phyloP scores from a whole-genome alignment of 2,888 invertebrate species.

The Lasius fuliginosus region DNA sequence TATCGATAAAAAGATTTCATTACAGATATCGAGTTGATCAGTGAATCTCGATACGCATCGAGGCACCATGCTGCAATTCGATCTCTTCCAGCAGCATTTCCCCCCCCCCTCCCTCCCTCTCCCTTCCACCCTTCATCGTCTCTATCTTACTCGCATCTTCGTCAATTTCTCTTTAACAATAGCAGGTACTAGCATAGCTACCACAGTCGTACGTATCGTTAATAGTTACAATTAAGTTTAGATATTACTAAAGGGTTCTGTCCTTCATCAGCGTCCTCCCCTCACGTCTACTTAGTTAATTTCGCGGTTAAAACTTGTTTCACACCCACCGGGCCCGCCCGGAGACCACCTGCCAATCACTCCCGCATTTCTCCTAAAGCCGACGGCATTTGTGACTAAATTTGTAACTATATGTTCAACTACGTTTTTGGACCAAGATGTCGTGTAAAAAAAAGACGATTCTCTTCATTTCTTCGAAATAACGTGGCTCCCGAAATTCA shows the following conservation, averaged over 20 bases:
- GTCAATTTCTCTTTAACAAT: constrained; percentile 82
- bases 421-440: constrained; percentile 24
- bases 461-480: constrained; percentile 5
- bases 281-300: constrained; percentile 41
- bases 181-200: constrained; percentile 87
- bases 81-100: constrained; percentile 34
- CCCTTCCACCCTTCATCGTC: constrained; percentile 24
- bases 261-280: constrained; percentile 57
- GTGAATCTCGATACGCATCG: constrained; percentile 37
- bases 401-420: constrained; percentile 41
- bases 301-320: constrained; percentile 45
- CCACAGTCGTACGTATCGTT: constrained; percentile 87
- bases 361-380: not conserved
- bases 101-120: constrained; percentile 23
- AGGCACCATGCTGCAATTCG: constrained; percentile 33
- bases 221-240: constrained; percentile 85
- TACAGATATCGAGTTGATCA: not conserved
- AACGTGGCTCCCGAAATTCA: not conserved
- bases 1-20: not conserved
- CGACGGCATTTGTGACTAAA: constrained; percentile 30
- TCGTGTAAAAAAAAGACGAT: constrained; percentile 40
- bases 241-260: constrained; percentile 82
- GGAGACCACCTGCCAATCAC: constrained; percentile 63
- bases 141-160: constrained; percentile 56
- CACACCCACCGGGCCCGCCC: constrained; percentile 50